Percentiles rank a stretch among this genome's conserved stretches.
Evolutionary conservation across 1,140 invertebrate genomes (phyloP).

Genomic region (Scaptomyza hsui): DNA sequence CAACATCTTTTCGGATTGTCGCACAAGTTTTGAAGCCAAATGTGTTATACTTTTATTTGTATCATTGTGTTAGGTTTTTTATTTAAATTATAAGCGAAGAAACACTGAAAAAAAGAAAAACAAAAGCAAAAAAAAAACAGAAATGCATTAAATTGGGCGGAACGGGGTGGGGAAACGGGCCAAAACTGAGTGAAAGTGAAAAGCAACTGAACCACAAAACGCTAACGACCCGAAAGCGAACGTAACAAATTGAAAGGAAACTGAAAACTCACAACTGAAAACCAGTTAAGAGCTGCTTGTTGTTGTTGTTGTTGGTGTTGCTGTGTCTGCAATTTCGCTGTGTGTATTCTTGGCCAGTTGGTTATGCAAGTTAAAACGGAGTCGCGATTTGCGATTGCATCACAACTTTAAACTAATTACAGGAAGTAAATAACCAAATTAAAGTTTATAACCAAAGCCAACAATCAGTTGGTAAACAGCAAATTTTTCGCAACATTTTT

Average conservation of each 20-base stretch:
- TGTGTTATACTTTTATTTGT: constrained; percentile 77
- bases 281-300: constrained; percentile 54
- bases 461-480: constrained; percentile 29
- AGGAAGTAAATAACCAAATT: constrained; percentile 54
- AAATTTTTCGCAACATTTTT: constrained; percentile 37
- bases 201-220: constrained; percentile 39
- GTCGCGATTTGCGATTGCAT: constrained; percentile 59
- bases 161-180: constrained; percentile 1
- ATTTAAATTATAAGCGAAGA: constrained; percentile 81
- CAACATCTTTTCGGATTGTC: constrained; percentile 18
- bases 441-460: constrained; percentile 13
- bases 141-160: constrained; percentile 33
- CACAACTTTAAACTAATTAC: constrained; percentile 68
- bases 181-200: constrained; percentile 65
- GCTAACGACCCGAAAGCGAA: neutral
- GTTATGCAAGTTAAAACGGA: constrained; percentile 62
- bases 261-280: constrained; percentile 52
- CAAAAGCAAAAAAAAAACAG: constrained; percentile 13
- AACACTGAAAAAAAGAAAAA: constrained; percentile 56
- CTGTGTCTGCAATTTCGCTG: constrained; percentile 12
- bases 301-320: constrained; percentile 22
- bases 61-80: constrained; percentile 72
- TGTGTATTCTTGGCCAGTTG: constrained; percentile 76
- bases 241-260: constrained; percentile 55
- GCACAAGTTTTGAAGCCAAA: constrained; percentile 77